phyloP scores from a whole-genome alignment of 92 coral and sea anemone genomes.

The Heteractis magnifica region DNA sequence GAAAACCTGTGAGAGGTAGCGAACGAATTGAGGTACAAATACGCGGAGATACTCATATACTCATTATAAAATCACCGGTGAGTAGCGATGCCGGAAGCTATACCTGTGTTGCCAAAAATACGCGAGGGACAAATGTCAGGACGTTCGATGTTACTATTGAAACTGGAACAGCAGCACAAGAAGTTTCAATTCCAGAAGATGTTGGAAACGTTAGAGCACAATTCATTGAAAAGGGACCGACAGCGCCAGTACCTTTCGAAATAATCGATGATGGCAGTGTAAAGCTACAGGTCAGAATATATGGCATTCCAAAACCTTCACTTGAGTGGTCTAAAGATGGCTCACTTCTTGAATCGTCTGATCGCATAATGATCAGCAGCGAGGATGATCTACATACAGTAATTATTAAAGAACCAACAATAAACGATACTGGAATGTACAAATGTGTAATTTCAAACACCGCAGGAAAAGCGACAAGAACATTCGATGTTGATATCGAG shows the following conservation, averaged over 20 bases:
- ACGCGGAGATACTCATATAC: slow-evolving; percentile 65
- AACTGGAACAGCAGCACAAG: slow-evolving; percentile 35
- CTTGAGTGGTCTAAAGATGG: slow-evolving; percentile 94
- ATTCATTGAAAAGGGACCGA: slow-evolving; percentile 42
- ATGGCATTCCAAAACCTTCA: slow-evolving; percentile 82
- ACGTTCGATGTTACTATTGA: slow-evolving; percentile 78
- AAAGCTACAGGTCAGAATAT: slow-evolving; percentile 62
- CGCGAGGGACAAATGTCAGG: slow-evolving; percentile 76
- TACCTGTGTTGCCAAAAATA: slow-evolving; percentile 78
- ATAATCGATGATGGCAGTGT: slow-evolving; percentile 69
- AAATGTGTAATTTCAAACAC: slow-evolving; percentile 88
- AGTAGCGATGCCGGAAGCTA: slow-evolving; percentile 82
- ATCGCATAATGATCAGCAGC: slow-evolving; percentile 73
- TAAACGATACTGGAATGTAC: slow-evolving; percentile 85
- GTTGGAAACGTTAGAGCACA: slow-evolving; percentile 55
- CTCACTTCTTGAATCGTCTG: slow-evolving; percentile 53
- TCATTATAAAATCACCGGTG: slow-evolving; percentile 69
- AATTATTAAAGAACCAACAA: slow-evolving; percentile 77
- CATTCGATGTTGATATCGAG: slow-evolving; percentile 59
- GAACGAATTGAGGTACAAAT: slow-evolving; percentile 21
- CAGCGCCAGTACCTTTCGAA: slow-evolving; percentile 58
- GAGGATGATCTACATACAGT: slow-evolving; percentile 87
- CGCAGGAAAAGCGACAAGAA: slow-evolving; percentile 78
- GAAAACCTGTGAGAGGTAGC: slow-evolving; percentile 46
- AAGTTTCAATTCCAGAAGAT: slow-evolving; percentile 53